These are phyloP conservation scores for Brotula barbata DNA, from an alignment of 2,797 vertebrate genomes.

Conservation along the genomic window DNA sequence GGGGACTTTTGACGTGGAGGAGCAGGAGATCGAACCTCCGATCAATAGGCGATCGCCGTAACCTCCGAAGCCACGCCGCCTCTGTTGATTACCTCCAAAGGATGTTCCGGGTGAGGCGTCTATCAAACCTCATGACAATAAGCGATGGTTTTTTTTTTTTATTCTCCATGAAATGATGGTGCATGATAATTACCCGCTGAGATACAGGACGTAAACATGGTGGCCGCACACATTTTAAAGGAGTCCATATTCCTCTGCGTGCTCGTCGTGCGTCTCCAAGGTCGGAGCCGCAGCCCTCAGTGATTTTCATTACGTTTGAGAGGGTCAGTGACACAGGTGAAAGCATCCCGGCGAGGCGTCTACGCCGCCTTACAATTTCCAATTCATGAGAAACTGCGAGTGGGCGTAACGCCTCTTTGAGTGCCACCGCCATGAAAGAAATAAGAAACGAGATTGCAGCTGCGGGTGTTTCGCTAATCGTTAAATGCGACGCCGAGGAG, in stretches of 20 bases:
- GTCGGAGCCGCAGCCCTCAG: neutral
- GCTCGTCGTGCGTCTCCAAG: slow-evolving; percentile 7
- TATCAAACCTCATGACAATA: too few species aligned
- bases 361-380: slow-evolving; percentile 28
- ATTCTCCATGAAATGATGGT: too few species aligned
- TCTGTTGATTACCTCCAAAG: too few species aligned
- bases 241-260: slow-evolving; percentile 13
- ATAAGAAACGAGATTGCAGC: slow-evolving; percentile 15
- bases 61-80: too few species aligned
- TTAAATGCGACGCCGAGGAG: slow-evolving; percentile 5
- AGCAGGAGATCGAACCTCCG: too few species aligned
- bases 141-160: too few species aligned
- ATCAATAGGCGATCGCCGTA: too few species aligned
- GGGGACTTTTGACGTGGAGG: too few species aligned
- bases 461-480: slow-evolving; percentile 15
- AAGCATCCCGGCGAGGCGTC: slow-evolving; percentile 19
- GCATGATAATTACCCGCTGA: neutral
- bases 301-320: slow-evolving; percentile 24
- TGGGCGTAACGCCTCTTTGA: slow-evolving; percentile 32
- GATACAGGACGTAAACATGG: neutral
- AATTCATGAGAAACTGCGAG: slow-evolving; percentile 37
- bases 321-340: slow-evolving; percentile 40
- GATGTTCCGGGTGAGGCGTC: too few species aligned
- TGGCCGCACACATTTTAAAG: slow-evolving; percentile 2
- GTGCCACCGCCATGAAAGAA: slow-evolving; percentile 10